Percentiles rank a stretch among this genome's conserved stretches.
These are phyloP conservation scores for Pollenia labialis DNA, from an alignment of 2,888 invertebrate species.

Conservation along the genomic window DNA sequence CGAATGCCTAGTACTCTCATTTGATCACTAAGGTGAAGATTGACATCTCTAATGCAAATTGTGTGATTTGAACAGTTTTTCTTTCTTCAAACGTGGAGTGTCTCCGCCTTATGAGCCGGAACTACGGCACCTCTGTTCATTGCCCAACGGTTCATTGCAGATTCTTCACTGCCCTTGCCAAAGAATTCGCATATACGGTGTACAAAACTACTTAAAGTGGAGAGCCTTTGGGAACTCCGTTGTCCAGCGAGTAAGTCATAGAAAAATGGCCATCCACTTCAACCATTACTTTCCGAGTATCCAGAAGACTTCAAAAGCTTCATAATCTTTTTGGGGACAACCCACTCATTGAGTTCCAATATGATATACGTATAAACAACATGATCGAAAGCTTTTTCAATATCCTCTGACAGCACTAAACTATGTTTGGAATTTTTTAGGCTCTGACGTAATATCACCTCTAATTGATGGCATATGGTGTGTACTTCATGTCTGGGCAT, in stretches of 20 bases:
- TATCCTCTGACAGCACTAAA: conserved; percentile 19
- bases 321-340: background rate
- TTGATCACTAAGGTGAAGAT: background rate
- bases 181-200: too few relatives aligned
- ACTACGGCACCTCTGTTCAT: too few relatives aligned
- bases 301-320: background rate
- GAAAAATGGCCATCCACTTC: conserved; percentile 10
- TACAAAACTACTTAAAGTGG: conserved; percentile 15
- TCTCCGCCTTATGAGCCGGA: background rate
- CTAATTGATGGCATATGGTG: conserved; percentile 29
- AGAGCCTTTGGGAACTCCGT: conserved; percentile 19
- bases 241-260: background rate
- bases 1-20: conserved; percentile 9
- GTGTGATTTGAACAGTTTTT: background rate
- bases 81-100: conserved; percentile 24
- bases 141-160: conserved; percentile 5
- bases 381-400: conserved; percentile 37
- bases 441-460: background rate
- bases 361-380: conserved; percentile 11
- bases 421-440: conserved; percentile 6
- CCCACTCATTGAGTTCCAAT: background rate
- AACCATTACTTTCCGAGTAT: background rate
- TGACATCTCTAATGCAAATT: background rate
- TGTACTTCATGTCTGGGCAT: conserved; percentile 29
- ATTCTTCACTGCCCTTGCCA: background rate